Percentiles rank a stretch among this genome's conserved stretches.
phyloP scores from a whole-genome alignment of 1,140 invertebrate species.

The Apis cerana region DNA sequence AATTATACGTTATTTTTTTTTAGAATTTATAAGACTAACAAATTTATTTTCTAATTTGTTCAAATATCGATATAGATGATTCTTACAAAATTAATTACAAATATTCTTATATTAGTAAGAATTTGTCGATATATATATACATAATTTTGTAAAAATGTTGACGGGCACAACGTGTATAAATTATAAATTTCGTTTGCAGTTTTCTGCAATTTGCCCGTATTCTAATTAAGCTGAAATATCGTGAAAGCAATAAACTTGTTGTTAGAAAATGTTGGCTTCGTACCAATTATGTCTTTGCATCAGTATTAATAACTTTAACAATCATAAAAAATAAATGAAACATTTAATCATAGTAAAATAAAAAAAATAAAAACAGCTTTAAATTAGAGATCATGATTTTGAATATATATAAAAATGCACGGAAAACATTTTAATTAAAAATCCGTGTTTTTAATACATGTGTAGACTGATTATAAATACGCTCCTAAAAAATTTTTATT shows the following conservation, averaged over 20 bases:
- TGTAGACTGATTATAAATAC: too few relatives aligned
- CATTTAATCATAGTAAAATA: conserved; percentile 25
- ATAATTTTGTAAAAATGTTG: conserved; percentile 1
- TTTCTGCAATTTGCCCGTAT: neutral
- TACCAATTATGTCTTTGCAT: neutral
- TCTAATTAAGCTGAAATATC: neutral
- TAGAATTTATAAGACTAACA: neutral
- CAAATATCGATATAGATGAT: neutral
- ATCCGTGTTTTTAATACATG: too few relatives aligned
- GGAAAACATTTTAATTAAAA: too few relatives aligned
- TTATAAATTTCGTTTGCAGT: neutral
- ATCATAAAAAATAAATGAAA: neutral
- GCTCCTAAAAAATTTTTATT: too few relatives aligned
- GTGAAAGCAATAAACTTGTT: conserved; percentile 45
- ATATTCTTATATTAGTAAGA: neutral
- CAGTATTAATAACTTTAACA: neutral
- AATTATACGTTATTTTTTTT: conserved; percentile 2
- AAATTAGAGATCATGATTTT: too few relatives aligned
- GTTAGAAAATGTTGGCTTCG: conserved; percentile 21
- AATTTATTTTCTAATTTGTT: neutral
- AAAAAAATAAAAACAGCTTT: neutral
- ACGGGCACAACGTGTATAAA: neutral
- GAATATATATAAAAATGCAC: too few relatives aligned
- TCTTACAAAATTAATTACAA: neutral
- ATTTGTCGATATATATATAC: neutral